A percentile compares a stretch with the other conserved stretches of the same genome.
Conservation (phyloP, 2,888 invertebrate species). For the Ichneumoninae sp. region DNA sequence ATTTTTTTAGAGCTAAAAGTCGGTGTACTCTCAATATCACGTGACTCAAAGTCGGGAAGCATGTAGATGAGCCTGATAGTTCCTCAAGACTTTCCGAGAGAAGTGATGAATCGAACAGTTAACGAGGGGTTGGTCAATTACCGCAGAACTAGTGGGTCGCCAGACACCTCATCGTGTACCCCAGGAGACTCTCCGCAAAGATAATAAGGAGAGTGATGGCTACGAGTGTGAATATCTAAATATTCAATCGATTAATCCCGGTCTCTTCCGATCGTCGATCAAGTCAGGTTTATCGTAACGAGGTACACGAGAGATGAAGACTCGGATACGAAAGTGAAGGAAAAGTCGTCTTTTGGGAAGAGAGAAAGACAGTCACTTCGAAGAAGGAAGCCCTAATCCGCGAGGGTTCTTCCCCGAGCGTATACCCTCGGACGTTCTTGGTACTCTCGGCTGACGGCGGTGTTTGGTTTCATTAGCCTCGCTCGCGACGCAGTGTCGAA, state of each 20-base stretch:
- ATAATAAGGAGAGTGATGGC: neutral
- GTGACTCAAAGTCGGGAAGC: neutral
- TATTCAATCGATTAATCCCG: conserved; percentile 41
- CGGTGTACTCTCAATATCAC: conserved; percentile 22
- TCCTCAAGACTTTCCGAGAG: conserved; percentile 70
- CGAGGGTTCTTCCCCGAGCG: conserved; percentile 41
- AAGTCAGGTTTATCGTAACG: conserved; percentile 55
- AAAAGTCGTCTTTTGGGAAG: conserved; percentile 39
- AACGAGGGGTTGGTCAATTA: conserved; percentile 67
- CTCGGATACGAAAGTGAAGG: conserved; percentile 3
- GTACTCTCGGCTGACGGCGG: conserved; percentile 38
- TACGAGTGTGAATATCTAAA: conserved; percentile 21
- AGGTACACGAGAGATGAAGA: conserved; percentile 20
- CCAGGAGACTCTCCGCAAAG: neutral
- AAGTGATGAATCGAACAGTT: conserved; percentile 75
- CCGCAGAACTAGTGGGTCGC: conserved; percentile 19
- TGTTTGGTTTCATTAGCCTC: conserved; percentile 68
- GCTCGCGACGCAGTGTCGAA: conserved; percentile 24
- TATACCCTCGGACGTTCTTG: conserved; percentile 39
- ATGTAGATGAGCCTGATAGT: conserved; percentile 65
- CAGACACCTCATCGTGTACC: conserved; percentile 24
- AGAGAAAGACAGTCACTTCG: conserved; percentile 57
- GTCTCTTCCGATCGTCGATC: conserved; percentile 31
- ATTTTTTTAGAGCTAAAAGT: conserved; percentile 33
- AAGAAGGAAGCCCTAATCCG: conserved; percentile 67